A percentile compares a stretch with the other conserved stretches of the same genome.
These are phyloP conservation scores for Lagenorhynchus albirostris DNA, from an alignment of 2,113 vertebrate genomes.

Conservation along the genomic window DNA sequence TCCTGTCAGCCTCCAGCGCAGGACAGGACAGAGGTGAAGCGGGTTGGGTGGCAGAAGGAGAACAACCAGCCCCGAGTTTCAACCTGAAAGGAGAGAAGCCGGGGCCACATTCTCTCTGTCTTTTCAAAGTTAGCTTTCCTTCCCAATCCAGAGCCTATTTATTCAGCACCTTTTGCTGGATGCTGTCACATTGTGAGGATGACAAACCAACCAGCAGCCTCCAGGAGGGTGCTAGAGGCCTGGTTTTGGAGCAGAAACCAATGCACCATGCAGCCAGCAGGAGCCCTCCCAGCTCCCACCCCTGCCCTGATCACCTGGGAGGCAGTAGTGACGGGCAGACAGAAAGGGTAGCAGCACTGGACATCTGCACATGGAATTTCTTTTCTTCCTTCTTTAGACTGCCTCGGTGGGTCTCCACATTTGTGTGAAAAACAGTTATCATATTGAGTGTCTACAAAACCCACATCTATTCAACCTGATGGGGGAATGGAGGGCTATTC, in stretches of 20 bases:
- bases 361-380: accelerated
- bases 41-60: background rate
- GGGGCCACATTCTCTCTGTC: background rate
- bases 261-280: accelerated
- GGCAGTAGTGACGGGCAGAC: accelerated
- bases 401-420: background rate
- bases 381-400: background rate
- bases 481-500: background rate
- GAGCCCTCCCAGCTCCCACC: background rate
- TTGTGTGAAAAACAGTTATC: background rate
- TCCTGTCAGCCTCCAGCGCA: accelerated
- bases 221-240: background rate
- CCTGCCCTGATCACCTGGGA: background rate
- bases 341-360: background rate
- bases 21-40: background rate
- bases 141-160: background rate
- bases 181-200: background rate
- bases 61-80: background rate
- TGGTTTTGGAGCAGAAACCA: background rate
- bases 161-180: background rate
- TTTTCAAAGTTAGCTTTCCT: background rate
- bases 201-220: background rate
- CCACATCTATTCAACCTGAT: background rate
- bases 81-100: background rate
- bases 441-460: background rate